Conservation (phyloP, 2,113 vertebrate genomes). For the Cepphus grylle region DNA sequence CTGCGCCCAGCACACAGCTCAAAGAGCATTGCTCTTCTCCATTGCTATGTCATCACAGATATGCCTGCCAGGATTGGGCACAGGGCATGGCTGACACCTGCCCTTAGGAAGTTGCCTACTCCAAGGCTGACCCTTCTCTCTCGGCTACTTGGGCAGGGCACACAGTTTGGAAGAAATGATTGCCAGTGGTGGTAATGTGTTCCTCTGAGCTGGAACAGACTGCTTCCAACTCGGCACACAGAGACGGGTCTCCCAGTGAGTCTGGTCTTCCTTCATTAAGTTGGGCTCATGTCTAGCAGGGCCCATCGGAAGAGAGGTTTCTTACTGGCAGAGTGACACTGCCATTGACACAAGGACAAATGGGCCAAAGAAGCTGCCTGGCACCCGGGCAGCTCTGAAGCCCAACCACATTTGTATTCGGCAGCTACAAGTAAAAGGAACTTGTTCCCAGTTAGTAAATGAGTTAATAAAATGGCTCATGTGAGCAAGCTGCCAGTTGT, state of each 20-base stretch:
- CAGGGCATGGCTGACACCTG: background rate
- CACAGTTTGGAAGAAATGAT: background rate
- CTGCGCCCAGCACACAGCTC: background rate
- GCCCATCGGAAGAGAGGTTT: background rate
- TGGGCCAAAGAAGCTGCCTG: background rate
- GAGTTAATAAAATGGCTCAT: conserved; percentile 27
- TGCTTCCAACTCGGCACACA: background rate
- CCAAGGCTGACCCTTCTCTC: background rate
- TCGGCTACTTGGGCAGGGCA: background rate
- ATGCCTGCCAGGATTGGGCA: background rate
- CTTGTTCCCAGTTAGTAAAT: conserved; percentile 23
- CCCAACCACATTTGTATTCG: background rate
- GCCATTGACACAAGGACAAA: background rate
- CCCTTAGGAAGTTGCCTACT: background rate
- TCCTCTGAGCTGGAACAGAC: background rate
- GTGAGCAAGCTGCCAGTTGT: conserved; percentile 3
- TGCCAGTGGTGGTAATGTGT: background rate
- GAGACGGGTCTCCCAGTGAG: background rate
- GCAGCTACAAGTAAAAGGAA: background rate
- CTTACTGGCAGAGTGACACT: background rate
- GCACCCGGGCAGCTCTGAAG: background rate
- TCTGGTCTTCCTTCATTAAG: background rate
- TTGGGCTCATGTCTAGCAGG: background rate
- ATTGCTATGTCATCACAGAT: background rate
- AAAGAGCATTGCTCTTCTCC: background rate